Conservation (phyloP, 1,140 invertebrate species). For the Cyrtorhinus lividipennis region DNA sequence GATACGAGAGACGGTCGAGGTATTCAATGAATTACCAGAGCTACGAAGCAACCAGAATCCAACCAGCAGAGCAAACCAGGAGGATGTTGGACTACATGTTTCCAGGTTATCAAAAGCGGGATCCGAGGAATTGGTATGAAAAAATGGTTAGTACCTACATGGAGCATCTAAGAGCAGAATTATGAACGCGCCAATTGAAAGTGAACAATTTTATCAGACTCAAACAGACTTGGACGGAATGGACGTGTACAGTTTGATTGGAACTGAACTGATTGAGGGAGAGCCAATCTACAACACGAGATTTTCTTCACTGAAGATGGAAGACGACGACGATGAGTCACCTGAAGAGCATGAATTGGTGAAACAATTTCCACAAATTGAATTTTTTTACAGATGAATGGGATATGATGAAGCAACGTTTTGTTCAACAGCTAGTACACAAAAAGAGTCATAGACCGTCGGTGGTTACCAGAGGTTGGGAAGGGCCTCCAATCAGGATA, state of each 20-base stretch:
- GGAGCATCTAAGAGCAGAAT: no score
- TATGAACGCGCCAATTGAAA: no score
- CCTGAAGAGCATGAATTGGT: no score
- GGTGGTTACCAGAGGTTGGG: background rate
- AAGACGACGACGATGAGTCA: no score
- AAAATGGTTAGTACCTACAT: background rate
- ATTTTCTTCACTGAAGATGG: no score
- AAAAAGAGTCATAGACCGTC: background rate
- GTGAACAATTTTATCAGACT: background rate
- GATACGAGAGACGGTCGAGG: background rate
- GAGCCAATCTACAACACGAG: no score
- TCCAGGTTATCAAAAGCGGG: background rate
- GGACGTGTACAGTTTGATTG: background rate
- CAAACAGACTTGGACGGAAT: background rate
- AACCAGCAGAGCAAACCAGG: background rate
- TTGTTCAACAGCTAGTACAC: no score
- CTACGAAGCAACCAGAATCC: background rate
- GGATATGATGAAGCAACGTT: no score
- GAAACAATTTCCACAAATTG: no score
- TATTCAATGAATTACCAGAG: constrained; percentile 2
- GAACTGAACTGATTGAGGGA: background rate
- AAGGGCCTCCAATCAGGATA: background rate
- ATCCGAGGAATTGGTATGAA: constrained; percentile 1
- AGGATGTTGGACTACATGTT: constrained; percentile 8
- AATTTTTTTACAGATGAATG: no score